These are phyloP conservation scores for Scolopax bukidnonensis DNA, from an alignment of 2,797 vertebrate species.

Conservation along the genomic window DNA sequence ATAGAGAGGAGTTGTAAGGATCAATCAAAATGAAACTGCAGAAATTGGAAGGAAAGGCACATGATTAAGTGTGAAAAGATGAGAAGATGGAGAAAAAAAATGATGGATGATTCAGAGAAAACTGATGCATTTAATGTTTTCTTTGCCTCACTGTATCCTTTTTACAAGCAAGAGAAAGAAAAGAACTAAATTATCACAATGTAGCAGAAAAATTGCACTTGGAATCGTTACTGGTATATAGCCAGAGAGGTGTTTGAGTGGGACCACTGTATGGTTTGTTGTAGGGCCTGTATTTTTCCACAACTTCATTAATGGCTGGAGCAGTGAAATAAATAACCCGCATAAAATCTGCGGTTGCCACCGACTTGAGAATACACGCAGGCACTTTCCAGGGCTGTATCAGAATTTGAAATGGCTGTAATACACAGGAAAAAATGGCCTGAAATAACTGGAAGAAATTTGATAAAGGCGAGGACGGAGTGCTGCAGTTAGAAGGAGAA, in stretches of 20 bases:
- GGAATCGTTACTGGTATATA: background rate
- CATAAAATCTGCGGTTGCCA: background rate
- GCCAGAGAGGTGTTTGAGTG: background rate
- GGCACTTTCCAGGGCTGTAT: background rate
- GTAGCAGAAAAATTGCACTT: background rate
- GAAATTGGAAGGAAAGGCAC: slow-evolving; percentile 11
- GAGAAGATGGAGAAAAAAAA: slow-evolving; percentile 4
- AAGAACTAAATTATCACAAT: background rate
- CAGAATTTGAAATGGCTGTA: background rate
- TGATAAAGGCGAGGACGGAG: background rate
- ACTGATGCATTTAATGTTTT: slow-evolving; percentile 13
- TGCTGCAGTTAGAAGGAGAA: slow-evolving; percentile 7
- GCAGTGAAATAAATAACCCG: background rate
- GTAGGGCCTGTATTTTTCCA: background rate
- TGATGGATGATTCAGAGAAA: slow-evolving; percentile 39
- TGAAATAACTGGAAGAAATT: slow-evolving; percentile 18
- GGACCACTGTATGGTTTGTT: background rate
- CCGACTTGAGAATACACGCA: background rate
- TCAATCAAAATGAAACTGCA: slow-evolving; percentile 21
- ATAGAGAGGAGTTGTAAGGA: background rate
- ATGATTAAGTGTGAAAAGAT: slow-evolving; percentile 50
- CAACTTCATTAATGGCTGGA: background rate
- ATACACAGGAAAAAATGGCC: background rate
- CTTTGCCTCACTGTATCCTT: background rate
- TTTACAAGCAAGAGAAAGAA: background rate